Conservation (phyloP, 2,888 invertebrate species). For the Plagiodera versicolora region DNA sequence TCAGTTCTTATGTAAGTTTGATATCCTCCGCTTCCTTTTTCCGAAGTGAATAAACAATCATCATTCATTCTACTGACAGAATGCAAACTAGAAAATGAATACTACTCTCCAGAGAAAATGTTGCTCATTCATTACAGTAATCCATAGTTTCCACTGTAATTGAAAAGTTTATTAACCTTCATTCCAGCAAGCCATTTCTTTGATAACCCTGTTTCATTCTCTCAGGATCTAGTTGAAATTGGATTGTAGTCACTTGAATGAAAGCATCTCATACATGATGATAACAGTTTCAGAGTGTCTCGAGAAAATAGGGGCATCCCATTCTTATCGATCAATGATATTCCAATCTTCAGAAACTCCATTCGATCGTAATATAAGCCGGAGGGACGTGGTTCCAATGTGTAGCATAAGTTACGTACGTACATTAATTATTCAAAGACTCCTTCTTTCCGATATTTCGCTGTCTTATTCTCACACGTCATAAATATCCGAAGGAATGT, state of each 20-base stretch:
- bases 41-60: too few species aligned
- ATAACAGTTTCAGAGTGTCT: too few species aligned
- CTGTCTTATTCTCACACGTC: slow-evolving; percentile 17
- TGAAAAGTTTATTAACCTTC: background rate
- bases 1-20: too few species aligned
- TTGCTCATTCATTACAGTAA: background rate
- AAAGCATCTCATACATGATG: too few species aligned
- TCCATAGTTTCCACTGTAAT: background rate
- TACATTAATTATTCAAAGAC: slow-evolving; percentile 21
- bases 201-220: too few species aligned
- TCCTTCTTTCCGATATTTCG: slow-evolving; percentile 16
- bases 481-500: too few species aligned
- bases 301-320: too few species aligned
- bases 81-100: background rate
- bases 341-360: slow-evolving; percentile 18
- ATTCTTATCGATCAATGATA: slow-evolving; percentile 5
- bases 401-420: slow-evolving; percentile 13
- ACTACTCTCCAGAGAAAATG: background rate
- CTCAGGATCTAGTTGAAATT: too few species aligned
- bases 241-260: too few species aligned
- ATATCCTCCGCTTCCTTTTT: too few species aligned
- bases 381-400: slow-evolving; percentile 14
- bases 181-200: too few species aligned
- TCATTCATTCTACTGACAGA: too few species aligned
- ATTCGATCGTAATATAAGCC: slow-evolving; percentile 17